A percentile compares a stretch with the other conserved stretches of the same genome.
Conservation (phyloP, 2,888 invertebrate species). For the Eurytoma adleriae region DNA sequence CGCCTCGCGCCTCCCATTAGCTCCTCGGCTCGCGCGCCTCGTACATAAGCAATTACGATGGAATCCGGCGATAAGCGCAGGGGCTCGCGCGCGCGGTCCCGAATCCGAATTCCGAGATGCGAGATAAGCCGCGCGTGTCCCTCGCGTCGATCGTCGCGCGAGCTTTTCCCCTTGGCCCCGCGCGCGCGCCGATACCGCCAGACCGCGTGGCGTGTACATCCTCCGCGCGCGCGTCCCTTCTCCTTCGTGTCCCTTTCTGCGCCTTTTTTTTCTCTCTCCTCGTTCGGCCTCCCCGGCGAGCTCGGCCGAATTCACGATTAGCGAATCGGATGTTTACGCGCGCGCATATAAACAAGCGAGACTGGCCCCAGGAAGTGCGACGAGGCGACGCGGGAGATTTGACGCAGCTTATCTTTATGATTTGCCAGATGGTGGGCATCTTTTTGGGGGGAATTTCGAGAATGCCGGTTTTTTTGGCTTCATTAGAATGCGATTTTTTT, state of each 20-base stretch:
- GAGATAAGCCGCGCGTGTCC: constrained; percentile 61
- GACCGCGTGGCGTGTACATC: constrained; percentile 42
- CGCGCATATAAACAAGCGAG: neutral
- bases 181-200: neutral
- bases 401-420: constrained; percentile 45
- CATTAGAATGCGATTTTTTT: constrained; percentile 19
- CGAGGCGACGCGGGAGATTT: constrained; percentile 18
- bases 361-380: neutral
- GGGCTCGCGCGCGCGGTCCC: constrained; percentile 18
- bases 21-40: constrained; percentile 48
- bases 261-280: constrained; percentile 10
- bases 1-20: neutral
- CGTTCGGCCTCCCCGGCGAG: neutral
- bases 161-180: neutral
- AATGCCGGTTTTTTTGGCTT: constrained; percentile 27
- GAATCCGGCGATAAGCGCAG: constrained; percentile 68
- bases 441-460: constrained; percentile 14
- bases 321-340: constrained; percentile 36
- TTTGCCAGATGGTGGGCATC: neutral
- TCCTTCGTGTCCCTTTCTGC: neutral
- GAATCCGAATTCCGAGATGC: constrained; percentile 71
- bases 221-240: neutral
- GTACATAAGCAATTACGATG: constrained; percentile 74
- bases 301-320: constrained; percentile 36
- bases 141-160: neutral